Percentiles rank a stretch among this genome's conserved stretches.
phyloP scores from a whole-genome alignment of 2,888 invertebrate species.

The Heliconius sara region DNA sequence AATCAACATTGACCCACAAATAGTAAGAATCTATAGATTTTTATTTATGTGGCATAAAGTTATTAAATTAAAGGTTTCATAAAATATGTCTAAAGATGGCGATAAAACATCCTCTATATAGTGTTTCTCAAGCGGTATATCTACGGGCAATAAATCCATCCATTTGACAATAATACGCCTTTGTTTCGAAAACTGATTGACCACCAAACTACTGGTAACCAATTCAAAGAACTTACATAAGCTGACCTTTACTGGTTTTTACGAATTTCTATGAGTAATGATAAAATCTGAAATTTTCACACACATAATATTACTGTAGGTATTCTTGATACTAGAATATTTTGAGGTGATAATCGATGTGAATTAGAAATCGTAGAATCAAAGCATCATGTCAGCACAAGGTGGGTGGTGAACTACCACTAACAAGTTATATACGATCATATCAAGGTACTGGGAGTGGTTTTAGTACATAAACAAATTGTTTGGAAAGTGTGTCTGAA shows the following conservation, averaged over 20 bases:
- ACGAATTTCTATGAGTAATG: constrained; percentile 25
- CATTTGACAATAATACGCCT: constrained; percentile 30
- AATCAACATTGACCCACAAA: constrained; percentile 63
- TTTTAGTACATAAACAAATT: constrained; percentile 43
- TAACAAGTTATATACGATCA: neutral
- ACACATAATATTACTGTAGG: constrained; percentile 3
- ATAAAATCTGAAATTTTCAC: constrained; percentile 17
- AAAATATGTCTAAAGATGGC: constrained; percentile 27
- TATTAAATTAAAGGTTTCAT: constrained; percentile 34
- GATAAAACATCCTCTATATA: constrained; percentile 9
- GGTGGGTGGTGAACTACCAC: constrained; percentile 19
- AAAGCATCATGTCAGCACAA: neutral
- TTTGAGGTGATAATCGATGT: neutral
- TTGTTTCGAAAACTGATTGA: constrained; percentile 32
- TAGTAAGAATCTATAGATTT: constrained; percentile 35
- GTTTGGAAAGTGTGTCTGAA: constrained; percentile 53
- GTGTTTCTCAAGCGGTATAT: constrained; percentile 6
- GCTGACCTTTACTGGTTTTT: constrained; percentile 28
- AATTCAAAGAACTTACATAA: constrained; percentile 39
- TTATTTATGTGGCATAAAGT: constrained; percentile 33
- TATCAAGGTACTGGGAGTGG: constrained; percentile 37
- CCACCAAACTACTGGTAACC: constrained; percentile 7
- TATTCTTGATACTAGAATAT: neutral
- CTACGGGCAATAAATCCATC: constrained; percentile 15
- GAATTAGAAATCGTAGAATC: constrained; percentile 11